Percentiles rank a stretch among this genome's conserved stretches.
phyloP scores from a whole-genome alignment of 2,888 invertebrate species.

The Syrphus vitripennis region DNA sequence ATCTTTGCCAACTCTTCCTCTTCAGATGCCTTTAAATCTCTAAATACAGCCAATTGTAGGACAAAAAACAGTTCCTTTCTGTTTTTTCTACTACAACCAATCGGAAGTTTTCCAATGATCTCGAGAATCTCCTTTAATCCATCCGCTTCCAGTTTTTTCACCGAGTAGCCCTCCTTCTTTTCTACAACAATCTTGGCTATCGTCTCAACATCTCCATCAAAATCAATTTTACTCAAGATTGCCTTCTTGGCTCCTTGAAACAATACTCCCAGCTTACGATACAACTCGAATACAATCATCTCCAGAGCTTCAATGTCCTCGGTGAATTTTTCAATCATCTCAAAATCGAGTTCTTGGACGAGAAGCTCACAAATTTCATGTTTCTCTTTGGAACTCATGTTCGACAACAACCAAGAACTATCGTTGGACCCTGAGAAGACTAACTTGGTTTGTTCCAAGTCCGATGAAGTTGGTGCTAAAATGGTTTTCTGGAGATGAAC shows the following conservation, averaged over 20 bases:
- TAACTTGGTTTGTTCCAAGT: conserved; percentile 71
- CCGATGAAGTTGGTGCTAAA: conserved; percentile 63
- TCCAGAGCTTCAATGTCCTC: conserved; percentile 76
- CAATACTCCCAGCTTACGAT: conserved; percentile 71
- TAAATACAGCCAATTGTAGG: conserved; percentile 75
- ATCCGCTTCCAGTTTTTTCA: conserved; percentile 72
- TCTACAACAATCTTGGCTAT: conserved; percentile 31
- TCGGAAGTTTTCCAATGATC: conserved; percentile 74
- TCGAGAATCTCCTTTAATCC: conserved; percentile 70
- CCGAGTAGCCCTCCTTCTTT: conserved; percentile 33
- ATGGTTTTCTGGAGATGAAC: conserved; percentile 69
- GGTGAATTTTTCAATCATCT: conserved; percentile 35
- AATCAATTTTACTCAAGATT: conserved; percentile 70
- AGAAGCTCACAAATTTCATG: conserved; percentile 70
- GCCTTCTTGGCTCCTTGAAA: conserved; percentile 72
- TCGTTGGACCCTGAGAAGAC: conserved; percentile 70
- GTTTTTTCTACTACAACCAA: conserved; percentile 74
- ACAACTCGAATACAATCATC: conserved; percentile 73
- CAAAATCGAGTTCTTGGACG: conserved; percentile 42
- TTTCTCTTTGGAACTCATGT: conserved; percentile 75
- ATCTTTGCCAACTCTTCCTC: conserved; percentile 64
- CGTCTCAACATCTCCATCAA: conserved; percentile 57
- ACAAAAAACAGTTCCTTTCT: conserved; percentile 76
- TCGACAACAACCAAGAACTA: conserved; percentile 73
- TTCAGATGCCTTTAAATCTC: conserved; percentile 74